Evolutionary conservation across 2,113 vertebrate genomes (phyloP).

Genomic region (Aegotheles bennettii): DNA sequence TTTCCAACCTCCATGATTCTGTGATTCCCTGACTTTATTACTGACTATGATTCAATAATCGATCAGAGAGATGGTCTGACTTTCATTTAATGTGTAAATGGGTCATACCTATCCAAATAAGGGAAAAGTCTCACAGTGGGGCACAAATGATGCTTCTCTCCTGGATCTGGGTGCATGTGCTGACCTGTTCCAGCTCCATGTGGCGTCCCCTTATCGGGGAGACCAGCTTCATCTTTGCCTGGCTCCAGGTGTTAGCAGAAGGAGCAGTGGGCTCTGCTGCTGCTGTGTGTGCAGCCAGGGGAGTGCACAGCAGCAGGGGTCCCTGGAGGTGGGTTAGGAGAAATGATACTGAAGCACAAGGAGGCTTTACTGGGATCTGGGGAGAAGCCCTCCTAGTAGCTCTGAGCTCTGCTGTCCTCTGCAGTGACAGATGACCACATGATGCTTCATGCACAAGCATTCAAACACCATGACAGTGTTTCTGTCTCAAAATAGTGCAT

Average conservation of each 20-base stretch:
- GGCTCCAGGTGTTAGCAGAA: rapidly evolving
- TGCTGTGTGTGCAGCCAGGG: background rate
- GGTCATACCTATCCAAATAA: background rate
- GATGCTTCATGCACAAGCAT: background rate
- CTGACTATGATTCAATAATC: background rate
- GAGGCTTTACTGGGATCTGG: background rate
- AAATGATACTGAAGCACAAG: rapidly evolving
- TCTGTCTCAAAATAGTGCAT: background rate
- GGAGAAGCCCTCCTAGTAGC: background rate
- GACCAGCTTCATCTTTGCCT: background rate
- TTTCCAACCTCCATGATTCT: too few species aligned
- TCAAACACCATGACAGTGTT: background rate
- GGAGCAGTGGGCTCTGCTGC: rapidly evolving
- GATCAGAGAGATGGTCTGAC: background rate
- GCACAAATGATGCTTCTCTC: rapidly evolving
- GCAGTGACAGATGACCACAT: background rate
- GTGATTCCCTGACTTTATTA: background rate
- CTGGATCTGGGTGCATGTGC: rapidly evolving
- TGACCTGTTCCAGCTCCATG: background rate
- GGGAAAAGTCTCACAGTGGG: background rate
- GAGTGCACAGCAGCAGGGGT: rapidly evolving
- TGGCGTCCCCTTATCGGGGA: background rate
- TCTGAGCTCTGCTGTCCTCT: background rate
- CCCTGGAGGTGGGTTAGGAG: background rate
- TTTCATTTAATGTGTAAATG: background rate